Conservation (phyloP, 2,113 vertebrate species). For the Myanophis thanlyinensis region DNA sequence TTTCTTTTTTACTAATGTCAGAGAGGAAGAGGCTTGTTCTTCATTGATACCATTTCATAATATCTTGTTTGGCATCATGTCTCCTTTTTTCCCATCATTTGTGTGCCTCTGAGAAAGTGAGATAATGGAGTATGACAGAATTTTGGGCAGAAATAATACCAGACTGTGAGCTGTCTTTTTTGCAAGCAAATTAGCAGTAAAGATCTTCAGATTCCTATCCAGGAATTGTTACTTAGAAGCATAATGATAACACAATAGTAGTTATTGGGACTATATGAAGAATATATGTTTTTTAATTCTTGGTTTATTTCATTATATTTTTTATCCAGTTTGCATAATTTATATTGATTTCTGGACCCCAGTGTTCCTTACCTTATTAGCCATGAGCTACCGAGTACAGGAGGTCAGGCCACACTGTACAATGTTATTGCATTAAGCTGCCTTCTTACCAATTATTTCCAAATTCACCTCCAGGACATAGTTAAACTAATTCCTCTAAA, state of each 20-base stretch:
- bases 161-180: slow-evolving; percentile 15
- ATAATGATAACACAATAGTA: slow-evolving; percentile 7
- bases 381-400: slow-evolving; percentile 13
- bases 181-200: slow-evolving; percentile 16
- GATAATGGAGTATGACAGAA: slow-evolving; percentile 5
- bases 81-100: neutral
- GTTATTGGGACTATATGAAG: neutral
- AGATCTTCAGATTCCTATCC: slow-evolving; percentile 3
- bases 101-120: slow-evolving; percentile 2
- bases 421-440: slow-evolving; percentile 10
- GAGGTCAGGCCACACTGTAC: slow-evolving; percentile 16
- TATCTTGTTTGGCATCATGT: neutral
- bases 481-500: slow-evolving; percentile 30
- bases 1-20: neutral
- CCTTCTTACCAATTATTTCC: slow-evolving; percentile 31
- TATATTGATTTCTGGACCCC: slow-evolving; percentile 22
- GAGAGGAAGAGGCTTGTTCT: neutral
- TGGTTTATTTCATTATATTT: slow-evolving; percentile 18
- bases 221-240: slow-evolving; percentile 2
- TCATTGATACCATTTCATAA: neutral
- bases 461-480: slow-evolving; percentile 29
- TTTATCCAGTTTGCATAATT: slow-evolving; percentile 35
- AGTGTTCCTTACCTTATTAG: slow-evolving; percentile 29
- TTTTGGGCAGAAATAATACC: slow-evolving; percentile 17
- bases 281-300: neutral